Evolutionary conservation across 2,888 invertebrate species (phyloP).

Genomic region (Ephialtes manifestator): DNA sequence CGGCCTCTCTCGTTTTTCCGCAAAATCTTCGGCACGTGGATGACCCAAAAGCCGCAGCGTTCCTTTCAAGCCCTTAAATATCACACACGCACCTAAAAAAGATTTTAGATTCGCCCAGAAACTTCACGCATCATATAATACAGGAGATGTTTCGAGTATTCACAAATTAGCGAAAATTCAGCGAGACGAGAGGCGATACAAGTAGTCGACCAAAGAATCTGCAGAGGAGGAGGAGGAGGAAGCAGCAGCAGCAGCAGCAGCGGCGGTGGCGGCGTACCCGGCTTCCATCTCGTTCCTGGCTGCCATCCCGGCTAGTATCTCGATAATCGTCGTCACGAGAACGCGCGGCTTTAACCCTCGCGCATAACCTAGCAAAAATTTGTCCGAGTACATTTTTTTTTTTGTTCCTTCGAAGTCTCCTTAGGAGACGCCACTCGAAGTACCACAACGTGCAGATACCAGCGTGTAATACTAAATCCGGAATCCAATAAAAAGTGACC

Average conservation of each 20-base stretch:
- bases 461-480: slow-evolving; percentile 7
- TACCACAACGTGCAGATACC: slow-evolving; percentile 10
- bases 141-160: no score
- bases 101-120: not conserved
- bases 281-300: slow-evolving; percentile 49
- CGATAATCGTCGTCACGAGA: slow-evolving; percentile 52
- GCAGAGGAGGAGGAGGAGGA: slow-evolving; percentile 16
- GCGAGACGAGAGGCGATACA: no score
- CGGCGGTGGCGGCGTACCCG: slow-evolving; percentile 24
- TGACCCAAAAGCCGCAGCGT: not conserved
- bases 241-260: slow-evolving; percentile 17
- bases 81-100: not conserved
- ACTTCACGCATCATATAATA: no score
- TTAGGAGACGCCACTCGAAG: slow-evolving; percentile 13
- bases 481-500: no score
- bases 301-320: slow-evolving; percentile 52
- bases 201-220: not conserved
- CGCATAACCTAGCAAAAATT: slow-evolving; percentile 57
- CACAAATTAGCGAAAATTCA: no score
- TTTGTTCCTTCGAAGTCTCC: slow-evolving; percentile 13
- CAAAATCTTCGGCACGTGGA: not conserved
- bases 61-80: not conserved
- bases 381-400: not conserved
- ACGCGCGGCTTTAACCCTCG: not conserved
- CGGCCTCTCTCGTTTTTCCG: no score